phyloP scores from a whole-genome alignment of 1,140 invertebrate species.

The Spodoptera litura region DNA sequence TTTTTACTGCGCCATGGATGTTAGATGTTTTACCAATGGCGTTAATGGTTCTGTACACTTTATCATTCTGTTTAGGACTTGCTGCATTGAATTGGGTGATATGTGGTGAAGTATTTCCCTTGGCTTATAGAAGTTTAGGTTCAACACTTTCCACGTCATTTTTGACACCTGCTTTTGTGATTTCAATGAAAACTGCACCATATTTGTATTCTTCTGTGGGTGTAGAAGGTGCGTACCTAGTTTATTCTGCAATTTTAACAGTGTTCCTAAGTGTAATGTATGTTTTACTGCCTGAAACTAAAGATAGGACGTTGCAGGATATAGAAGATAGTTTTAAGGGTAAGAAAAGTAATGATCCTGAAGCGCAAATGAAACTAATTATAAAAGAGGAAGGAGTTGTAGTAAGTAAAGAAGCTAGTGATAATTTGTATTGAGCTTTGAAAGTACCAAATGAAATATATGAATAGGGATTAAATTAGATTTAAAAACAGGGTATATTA shows the following conservation, averaged over 20 bases:
- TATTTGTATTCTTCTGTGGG: slow-evolving; percentile 78
- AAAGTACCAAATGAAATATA: background rate
- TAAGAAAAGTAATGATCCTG: slow-evolving; percentile 59
- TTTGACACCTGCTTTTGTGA: slow-evolving; percentile 77
- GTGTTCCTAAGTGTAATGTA: slow-evolving; percentile 75
- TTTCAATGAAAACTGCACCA: slow-evolving; percentile 83
- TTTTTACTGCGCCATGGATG: slow-evolving; percentile 65
- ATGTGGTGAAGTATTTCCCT: slow-evolving; percentile 81
- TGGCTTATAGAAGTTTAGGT: slow-evolving; percentile 80
- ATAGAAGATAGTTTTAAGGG: slow-evolving; percentile 82
- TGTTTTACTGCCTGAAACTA: slow-evolving; percentile 77
- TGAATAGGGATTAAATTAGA: too few species aligned
- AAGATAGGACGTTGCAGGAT: slow-evolving; percentile 78
- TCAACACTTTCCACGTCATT: slow-evolving; percentile 81
- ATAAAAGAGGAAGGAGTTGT: slow-evolving; percentile 57
- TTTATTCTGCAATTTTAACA: slow-evolving; percentile 74
- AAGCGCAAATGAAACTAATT: slow-evolving; percentile 74
- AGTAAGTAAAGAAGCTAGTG: slow-evolving; percentile 24
- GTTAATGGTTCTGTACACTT: slow-evolving; percentile 76
- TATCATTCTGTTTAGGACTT: slow-evolving; percentile 79
- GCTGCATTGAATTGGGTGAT: slow-evolving; percentile 82
- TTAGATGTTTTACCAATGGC: slow-evolving; percentile 72
- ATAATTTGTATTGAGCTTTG: background rate
- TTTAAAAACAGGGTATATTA: too few species aligned
- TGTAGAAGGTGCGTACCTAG: slow-evolving; percentile 78